Evolutionary conservation across 2,113 vertebrate species (phyloP), one percentile per base, ranked within the genome.

Genomic region (Spermophilus dauricus): DNA sequence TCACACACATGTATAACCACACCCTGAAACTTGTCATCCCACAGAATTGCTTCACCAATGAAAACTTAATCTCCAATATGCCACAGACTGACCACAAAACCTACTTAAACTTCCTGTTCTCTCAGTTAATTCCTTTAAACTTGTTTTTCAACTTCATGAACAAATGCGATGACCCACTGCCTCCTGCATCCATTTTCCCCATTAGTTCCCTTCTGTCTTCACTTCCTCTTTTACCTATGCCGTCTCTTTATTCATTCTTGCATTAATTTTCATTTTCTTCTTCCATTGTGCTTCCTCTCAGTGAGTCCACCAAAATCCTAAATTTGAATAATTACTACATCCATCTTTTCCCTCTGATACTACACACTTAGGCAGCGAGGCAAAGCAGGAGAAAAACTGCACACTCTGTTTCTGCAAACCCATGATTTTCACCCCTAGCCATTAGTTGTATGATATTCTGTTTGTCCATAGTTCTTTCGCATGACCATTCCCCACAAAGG

Each of bases 31-130:
- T 89, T 88, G 61, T 78, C 63, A 78, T 76, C 51, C 69, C 67
- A 69, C 72, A 93, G 69, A 93, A 95, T 63, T 93, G 80, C 89
- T 94, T 95, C 76, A 93, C 12, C 63, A 63, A 73, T 81, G 92
- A 89, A 89, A 97, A 89, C 16, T 73, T 96, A 91, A 96, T 96
- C 95, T 48, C 83, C 22, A 84, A 39, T 93, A 91, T 91, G 34
- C 85, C 56, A 77, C 73, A 94, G 42, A 58, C 78, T 86, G 93
- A 95, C 97, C 89, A 85, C 58, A 92, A 75, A 97, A 81, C 70
- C 30, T 91, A 34, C 56, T 89, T 89, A 89, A 96, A 91, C 89
- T 93, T 98, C 95, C 91, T 84, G 94, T 56, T 94, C 84, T n/a
- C 65, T 81, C 51, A 76, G 70, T 78, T 48, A 75, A 70, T 89